Percentiles rank a stretch among this genome's conserved stretches.
Conservation (phyloP, 2,113 vertebrate genomes). For the Cnemophilus loriae region DNA sequence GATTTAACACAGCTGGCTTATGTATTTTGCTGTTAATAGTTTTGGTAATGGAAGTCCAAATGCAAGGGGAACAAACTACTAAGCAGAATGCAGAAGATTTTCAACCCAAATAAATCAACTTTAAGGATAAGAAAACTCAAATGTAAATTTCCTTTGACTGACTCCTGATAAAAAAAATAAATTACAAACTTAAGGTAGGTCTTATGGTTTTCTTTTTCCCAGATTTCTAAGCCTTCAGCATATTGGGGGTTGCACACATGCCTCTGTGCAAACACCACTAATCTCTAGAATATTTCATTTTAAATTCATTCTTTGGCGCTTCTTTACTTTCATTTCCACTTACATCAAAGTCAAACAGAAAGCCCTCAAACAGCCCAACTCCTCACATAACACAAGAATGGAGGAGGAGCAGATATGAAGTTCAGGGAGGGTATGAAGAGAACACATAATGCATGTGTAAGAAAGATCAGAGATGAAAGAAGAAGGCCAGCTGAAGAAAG, state of each 20-base stretch:
- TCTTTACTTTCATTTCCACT: constrained; percentile 19
- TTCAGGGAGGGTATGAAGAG: background rate
- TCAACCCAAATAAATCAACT: constrained; percentile 24
- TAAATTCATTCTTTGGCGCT: background rate
- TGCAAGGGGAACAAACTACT: background rate
- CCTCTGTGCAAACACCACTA: background rate
- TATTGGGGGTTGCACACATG: background rate
- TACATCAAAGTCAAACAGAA: background rate
- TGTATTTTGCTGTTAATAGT: constrained; percentile 37
- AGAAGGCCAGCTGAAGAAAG: background rate
- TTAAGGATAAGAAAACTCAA: background rate
- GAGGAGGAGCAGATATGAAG: background rate
- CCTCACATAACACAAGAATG: background rate
- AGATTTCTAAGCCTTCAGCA: background rate
- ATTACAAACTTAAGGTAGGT: background rate
- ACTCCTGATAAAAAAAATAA: background rate
- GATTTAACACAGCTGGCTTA: constrained; percentile 32
- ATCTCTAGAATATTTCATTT: background rate
- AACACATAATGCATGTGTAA: background rate
- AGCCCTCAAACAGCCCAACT: background rate
- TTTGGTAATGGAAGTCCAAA: constrained; percentile 38
- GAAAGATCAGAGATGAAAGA: background rate
- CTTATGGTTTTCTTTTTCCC: background rate
- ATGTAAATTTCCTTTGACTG: background rate
- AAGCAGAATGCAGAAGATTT: constrained; percentile 1